phyloP scores from a whole-genome alignment of 2,888 invertebrate genomes.

The Creontiades dilutus region DNA sequence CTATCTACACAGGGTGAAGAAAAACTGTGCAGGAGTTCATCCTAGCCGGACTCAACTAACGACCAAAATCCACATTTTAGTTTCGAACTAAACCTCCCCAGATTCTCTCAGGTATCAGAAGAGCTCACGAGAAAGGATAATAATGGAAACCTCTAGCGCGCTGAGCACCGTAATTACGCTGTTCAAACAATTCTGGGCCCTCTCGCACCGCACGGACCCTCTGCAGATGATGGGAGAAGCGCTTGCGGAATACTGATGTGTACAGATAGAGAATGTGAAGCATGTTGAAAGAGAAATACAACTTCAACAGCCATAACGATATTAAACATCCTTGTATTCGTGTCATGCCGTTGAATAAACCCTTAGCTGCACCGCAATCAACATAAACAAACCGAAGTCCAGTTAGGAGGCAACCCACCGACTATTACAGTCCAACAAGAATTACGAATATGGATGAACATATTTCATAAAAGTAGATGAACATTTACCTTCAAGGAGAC shows the following conservation, averaged over 20 bases:
- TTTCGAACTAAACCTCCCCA: background rate
- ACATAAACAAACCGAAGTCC: no score
- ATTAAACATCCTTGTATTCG: no score
- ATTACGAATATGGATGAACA: no score
- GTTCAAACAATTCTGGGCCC: constrained; percentile 22
- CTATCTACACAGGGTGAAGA: no score
- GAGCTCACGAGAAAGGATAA: background rate
- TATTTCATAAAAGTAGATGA: no score
- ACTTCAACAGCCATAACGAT: background rate
- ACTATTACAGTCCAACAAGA: no score
- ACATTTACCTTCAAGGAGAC: no score
- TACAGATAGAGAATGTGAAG: background rate
- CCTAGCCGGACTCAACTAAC: background rate
- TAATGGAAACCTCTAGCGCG: constrained; percentile 19
- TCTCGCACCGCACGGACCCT: constrained; percentile 2
- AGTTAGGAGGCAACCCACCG: no score
- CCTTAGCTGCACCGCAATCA: no score
- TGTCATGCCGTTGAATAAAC: no score
- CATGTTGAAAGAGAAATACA: background rate
- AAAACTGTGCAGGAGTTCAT: no score
- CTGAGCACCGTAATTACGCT: constrained; percentile 16
- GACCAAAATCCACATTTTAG: background rate
- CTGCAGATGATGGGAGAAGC: background rate
- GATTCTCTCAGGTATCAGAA: constrained; percentile 2
- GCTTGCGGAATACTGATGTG: constrained; percentile 5